Conservation (phyloP, 1,140 invertebrate species). For the Steinernema khuongi region DNA sequence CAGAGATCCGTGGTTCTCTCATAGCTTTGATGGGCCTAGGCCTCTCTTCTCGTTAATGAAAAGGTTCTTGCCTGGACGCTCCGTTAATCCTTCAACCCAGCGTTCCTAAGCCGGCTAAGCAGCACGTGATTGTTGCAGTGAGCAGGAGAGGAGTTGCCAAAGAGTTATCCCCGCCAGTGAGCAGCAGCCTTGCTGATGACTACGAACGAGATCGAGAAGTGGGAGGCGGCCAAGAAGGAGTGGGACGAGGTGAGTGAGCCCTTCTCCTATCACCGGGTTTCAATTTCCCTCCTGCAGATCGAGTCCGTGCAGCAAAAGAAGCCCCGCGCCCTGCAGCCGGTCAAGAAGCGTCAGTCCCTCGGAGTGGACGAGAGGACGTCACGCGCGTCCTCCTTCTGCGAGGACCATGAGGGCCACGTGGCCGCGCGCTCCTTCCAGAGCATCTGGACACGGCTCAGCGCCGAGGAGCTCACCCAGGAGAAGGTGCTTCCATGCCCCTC, state of each 20-base stretch:
- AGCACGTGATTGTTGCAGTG: too few relatives aligned
- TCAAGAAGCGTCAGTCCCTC: not conserved
- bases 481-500: too few relatives aligned
- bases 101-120: too few relatives aligned
- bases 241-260: slow-evolving; percentile 6
- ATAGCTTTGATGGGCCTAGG: too few relatives aligned
- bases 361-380: not conserved
- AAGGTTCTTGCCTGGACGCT: too few relatives aligned
- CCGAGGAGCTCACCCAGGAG: not conserved
- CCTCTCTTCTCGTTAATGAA: too few relatives aligned
- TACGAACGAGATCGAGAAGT: not conserved
- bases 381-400: not conserved
- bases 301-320: not conserved
- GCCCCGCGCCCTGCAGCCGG: not conserved
- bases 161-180: too few relatives aligned
- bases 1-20: too few relatives aligned
- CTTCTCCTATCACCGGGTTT: not conserved
- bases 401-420: not conserved
- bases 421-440: slow-evolving; percentile 2
- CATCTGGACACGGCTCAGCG: slow-evolving; percentile 2
- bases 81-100: too few relatives aligned
- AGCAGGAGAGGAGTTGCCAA: too few relatives aligned
- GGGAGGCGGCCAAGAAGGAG: slow-evolving; percentile 6
- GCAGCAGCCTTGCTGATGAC: not conserved
- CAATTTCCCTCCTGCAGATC: not conserved